Evolutionary conservation across 2,888 invertebrate species (phyloP).

Genomic region (Ormyrus rosae): DNA sequence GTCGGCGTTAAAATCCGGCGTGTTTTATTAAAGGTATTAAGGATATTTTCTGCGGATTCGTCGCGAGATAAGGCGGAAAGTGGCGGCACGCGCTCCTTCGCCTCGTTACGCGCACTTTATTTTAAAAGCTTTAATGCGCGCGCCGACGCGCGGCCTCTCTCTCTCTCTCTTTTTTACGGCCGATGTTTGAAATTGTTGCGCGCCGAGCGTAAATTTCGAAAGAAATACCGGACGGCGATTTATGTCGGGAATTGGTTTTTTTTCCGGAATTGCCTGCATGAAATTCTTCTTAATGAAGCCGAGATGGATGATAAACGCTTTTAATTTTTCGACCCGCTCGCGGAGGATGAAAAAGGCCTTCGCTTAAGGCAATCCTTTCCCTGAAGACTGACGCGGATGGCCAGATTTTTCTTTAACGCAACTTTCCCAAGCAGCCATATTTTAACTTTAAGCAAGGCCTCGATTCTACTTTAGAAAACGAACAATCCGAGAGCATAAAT

Average conservation of each 20-base stretch:
- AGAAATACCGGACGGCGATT: not conserved
- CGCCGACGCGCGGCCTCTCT: not conserved
- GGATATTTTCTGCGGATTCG: slow-evolving; percentile 14
- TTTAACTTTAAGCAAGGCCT: too few relatives aligned
- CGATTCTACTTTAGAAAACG: too few relatives aligned
- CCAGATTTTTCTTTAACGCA: not conserved
- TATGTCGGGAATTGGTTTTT: not conserved
- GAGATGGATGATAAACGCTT: slow-evolving; percentile 1
- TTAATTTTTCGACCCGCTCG: not conserved
- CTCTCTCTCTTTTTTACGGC: not conserved
- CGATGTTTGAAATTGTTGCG: slow-evolving; percentile 1
- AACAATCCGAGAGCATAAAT: too few relatives aligned
- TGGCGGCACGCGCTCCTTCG: not conserved
- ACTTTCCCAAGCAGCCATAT: not conserved
- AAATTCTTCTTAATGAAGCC: not conserved
- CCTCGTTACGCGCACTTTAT: slow-evolving; percentile 22
- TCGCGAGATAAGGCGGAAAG: not conserved
- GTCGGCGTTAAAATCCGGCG: too few relatives aligned
- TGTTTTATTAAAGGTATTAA: slow-evolving; percentile 8
- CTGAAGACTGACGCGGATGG: not conserved
- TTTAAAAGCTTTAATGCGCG: not conserved
- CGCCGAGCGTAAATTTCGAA: not conserved
- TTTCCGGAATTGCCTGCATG: not conserved
- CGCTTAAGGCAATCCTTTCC: not conserved
- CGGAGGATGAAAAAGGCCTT: not conserved